These are phyloP conservation scores for Ischnus inquisitorius DNA, from an alignment of 2,888 invertebrate genomes.

Conservation along the genomic window DNA sequence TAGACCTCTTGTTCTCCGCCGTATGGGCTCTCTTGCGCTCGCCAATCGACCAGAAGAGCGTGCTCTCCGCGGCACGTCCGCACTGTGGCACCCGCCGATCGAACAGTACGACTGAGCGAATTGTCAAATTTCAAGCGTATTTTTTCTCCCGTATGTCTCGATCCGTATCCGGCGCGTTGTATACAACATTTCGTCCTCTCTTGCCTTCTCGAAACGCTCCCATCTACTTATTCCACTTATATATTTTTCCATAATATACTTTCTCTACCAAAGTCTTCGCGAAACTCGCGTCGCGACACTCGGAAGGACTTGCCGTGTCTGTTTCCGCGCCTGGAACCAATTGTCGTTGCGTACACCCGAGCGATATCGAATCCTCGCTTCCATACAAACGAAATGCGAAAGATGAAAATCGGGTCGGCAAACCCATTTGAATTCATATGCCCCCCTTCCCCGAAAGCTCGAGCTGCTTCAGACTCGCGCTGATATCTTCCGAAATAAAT, in stretches of 20 bases:
- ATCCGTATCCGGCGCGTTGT: conserved; percentile 19
- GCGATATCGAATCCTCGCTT: conserved; percentile 16
- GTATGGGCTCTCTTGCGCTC: conserved; percentile 1
- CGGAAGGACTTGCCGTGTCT: conserved; percentile 13
- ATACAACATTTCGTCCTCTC: conserved; percentile 21
- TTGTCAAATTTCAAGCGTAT: conserved; percentile 55
- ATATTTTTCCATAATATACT: conserved; percentile 36
- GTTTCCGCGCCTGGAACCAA: not conserved
- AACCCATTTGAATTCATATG: conserved; percentile 79
- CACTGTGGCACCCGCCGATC: not conserved
- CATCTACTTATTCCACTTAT: too few relatives aligned
- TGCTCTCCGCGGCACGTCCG: conserved; percentile 26
- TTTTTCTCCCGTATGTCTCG: conserved; percentile 52
- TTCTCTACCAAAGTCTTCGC: conserved; percentile 27
- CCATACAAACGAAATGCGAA: conserved; percentile 45
- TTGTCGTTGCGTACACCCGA: conserved; percentile 7
- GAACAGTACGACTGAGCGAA: conserved; percentile 34
- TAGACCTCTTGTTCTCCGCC: not conserved
- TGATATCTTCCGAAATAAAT: conserved; percentile 52
- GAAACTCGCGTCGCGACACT: conserved; percentile 10
- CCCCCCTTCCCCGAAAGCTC: conserved; percentile 5
- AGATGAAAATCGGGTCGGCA: conserved; percentile 74
- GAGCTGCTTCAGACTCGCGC: conserved; percentile 7
- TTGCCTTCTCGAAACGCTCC: conserved; percentile 16
- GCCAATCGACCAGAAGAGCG: conserved; percentile 14